phyloP scores from a whole-genome alignment of 92 coral and sea anemone species.

The Umimayanthus chanpuru region DNA sequence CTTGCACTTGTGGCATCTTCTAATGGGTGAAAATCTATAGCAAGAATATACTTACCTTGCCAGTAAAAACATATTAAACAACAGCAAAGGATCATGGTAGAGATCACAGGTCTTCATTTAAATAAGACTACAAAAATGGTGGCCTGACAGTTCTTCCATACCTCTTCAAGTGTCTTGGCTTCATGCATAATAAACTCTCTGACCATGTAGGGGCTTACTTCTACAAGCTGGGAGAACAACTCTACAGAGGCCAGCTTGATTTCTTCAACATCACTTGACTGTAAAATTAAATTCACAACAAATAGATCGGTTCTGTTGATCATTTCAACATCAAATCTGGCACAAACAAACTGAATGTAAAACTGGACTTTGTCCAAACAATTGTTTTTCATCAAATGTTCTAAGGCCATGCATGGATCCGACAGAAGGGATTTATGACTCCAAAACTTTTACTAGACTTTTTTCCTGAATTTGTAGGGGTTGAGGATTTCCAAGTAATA shows the following conservation, averaged over 20 bases:
- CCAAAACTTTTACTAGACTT: no score
- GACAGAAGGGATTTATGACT: no score
- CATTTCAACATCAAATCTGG: neutral
- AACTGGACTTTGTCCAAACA: neutral
- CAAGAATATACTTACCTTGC: no score
- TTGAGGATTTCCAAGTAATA: no score
- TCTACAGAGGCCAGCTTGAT: slow-evolving; percentile 86
- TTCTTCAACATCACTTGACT: slow-evolving; percentile 81
- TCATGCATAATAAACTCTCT: slow-evolving; percentile 93
- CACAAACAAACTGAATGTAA: neutral
- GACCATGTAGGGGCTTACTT: slow-evolving; percentile 94
- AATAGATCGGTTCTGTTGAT: neutral
- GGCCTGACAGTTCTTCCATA: neutral
- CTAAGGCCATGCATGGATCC: no score
- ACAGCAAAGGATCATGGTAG: no score
- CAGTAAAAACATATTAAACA: no score
- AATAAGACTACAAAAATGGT: neutral
- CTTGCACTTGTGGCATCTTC: no score
- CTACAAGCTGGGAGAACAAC: slow-evolving; percentile 93
- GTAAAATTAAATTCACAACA: neutral
- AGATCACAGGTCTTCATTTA: no score
- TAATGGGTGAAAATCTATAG: no score
- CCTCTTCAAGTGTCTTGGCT: slow-evolving; percentile 90
- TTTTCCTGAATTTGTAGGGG: no score
- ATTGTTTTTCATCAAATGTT: no score